Base-by-base conservation (phyloP, 1,140 invertebrate genomes). In the Drosophila leontia region DNA sequence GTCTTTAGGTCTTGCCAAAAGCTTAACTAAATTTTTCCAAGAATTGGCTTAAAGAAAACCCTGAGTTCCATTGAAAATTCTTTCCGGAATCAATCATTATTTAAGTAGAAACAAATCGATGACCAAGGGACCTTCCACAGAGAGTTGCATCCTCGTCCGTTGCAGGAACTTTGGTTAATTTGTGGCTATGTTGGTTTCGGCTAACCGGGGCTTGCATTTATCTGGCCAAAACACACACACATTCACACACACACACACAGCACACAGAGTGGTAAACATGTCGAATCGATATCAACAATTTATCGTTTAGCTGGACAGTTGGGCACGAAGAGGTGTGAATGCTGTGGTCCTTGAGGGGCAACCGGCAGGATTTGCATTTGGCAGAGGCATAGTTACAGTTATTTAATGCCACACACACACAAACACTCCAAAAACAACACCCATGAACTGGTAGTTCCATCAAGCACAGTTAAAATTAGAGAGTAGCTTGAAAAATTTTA, bases 231-330 rank as follows among this genome's bases (percentile, higher is more conserved):
- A 41, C 45, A 47, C 44, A 48, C n/a, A 42, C 17, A 57, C 34
- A 63, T 19, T 23, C 17, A 67, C 39, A n/a, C 7, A 51, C 13
- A 19, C 13, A 45, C 13, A 19, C 17, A 44, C 17, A 34, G 9
- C 32, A 47, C 17, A 15, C 32, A 15, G n/a, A 35, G 53, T 42
- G 69, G 69, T 59, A 59, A 72, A 72, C 68, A 72, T 50, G 53
- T 62, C 60, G 79, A 82, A 87, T 85, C 83, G 83, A 85, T 87
- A 82, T 79, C 83, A 75, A 78, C 79, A 87, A 87, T 85, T 86
- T 86, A 85, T 87, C 79, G 82, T 67, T 87, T 78, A 87, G 44
- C 71, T 53, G 63, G 75, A 77, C 71, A 59, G 65, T 67, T 61
- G 41, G 48, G 60, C 72, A 81, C 64, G 57, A 19, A 82, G 59